Evolutionary conservation across 2,797 vertebrate species (phyloP), one percentile per base, ranked within the genome.

Genomic region (Bucorvus abyssinicus): DNA sequence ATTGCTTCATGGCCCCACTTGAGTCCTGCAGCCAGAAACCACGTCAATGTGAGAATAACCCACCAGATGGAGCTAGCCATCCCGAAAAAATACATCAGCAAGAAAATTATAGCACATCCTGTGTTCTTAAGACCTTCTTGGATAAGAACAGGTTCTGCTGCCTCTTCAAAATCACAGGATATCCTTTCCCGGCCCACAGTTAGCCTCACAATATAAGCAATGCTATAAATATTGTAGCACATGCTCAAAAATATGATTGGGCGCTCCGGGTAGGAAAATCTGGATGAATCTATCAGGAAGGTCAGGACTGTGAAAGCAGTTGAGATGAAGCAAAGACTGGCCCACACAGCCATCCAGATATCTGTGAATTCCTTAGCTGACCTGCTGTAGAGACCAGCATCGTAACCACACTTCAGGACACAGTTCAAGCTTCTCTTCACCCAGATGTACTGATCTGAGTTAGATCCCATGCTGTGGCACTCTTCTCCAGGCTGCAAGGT

Each of bases 141-240:
- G 88, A 99, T 99, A 89, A 99, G 98, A 96, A 99, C 98, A 27
- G 99, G 99, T 86, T 99, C 98, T 30, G 98, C 98, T 57, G 99
- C 98, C 89, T 99, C 98, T 96, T 99, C 99, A 98, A 99, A 98
- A 98, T 99, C 99, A 94, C 99, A 99, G 97, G 99, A 99, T 98
- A 99, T 99, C 74, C 99, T 99, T 94, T 99, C 99, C 96, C 99
- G 98, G 69, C 99, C 99, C 76, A 99, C 98, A 50, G 99, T 99
- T 95, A 99, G 97, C 76, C 99, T 98, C 79, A 99, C 99, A 98
- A 99, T 98, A 98, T 99, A 99, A 97, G 99, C 99, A 67, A 99
- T 99, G 96, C 99, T 99, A 98, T 99, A 99, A 97, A 99, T 99
- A 97, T 99, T 99, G 96, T 99, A 99, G 98, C 99, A 99, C 99